These are phyloP conservation scores for Dascyllus trimaculatus DNA, from an alignment of 2,113 vertebrate species.

Conservation along the genomic window DNA sequence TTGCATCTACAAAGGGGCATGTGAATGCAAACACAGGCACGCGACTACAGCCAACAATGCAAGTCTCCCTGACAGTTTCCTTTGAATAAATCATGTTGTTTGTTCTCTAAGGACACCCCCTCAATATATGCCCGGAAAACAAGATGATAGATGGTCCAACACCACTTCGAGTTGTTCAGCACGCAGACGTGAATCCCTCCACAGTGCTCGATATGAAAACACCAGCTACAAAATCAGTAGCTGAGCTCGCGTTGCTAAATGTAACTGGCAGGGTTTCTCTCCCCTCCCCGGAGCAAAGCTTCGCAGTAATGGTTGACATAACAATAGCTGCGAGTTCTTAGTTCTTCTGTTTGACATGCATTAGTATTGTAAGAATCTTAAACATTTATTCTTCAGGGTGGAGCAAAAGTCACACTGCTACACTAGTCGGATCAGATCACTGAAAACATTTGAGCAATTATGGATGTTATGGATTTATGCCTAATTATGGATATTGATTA, in stretches of 20 bases:
- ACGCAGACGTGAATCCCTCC: neutral
- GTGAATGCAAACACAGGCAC: neutral
- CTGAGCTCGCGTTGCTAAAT: neutral
- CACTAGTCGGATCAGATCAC: neutral
- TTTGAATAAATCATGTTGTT: constrained; percentile 5
- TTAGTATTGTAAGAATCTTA: constrained; percentile 13
- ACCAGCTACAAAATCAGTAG: constrained; percentile 17
- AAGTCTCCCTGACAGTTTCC: neutral
- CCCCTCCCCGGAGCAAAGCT: neutral
- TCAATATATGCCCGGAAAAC: constrained; percentile 13
- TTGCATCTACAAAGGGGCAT: neutral
- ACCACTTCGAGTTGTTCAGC: neutral
- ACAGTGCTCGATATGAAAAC: neutral
- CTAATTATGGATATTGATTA: neutral
- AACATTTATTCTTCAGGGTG: neutral
- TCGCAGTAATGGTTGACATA: constrained; percentile 11
- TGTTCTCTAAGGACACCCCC: constrained; percentile 32
- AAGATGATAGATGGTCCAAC: constrained; percentile 16
- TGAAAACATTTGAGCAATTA: neutral
- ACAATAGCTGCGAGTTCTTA: neutral
- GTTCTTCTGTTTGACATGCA: constrained; percentile 12
- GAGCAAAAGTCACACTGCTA: neutral
- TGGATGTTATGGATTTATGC: neutral
- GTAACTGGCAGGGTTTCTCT: constrained; percentile 10
- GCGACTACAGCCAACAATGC: neutral